Evolutionary conservation across 2,888 invertebrate species (phyloP).

Genomic region (Oscheius myriophilus): DNA sequence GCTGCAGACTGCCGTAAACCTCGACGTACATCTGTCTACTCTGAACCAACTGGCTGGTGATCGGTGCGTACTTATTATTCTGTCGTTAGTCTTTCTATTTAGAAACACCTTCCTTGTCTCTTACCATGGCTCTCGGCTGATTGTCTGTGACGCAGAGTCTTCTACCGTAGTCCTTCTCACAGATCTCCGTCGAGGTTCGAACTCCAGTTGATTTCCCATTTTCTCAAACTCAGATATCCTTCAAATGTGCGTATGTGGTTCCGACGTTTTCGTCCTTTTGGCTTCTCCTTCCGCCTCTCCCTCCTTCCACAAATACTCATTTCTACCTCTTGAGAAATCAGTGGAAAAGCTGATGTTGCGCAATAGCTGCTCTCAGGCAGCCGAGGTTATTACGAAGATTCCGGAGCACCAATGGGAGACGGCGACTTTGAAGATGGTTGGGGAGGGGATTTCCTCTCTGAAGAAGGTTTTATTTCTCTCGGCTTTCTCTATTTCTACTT

Average conservation of each 20-base stretch:
- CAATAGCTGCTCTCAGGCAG: constrained; percentile 15
- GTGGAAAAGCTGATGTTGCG: constrained; percentile 43
- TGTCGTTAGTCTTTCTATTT: background rate
- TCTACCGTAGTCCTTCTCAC: constrained; percentile 39
- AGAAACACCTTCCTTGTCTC: constrained; percentile 35
- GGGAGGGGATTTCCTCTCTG: background rate
- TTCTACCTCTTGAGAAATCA: constrained; percentile 38
- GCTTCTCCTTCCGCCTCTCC: constrained; percentile 32
- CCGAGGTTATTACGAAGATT: constrained; percentile 20
- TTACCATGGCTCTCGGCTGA: constrained; percentile 30
- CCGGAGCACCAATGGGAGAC: constrained; percentile 6
- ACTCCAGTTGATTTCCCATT: background rate
- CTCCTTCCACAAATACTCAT: constrained; percentile 46
- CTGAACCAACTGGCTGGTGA: constrained; percentile 1
- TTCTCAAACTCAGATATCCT: constrained; percentile 41
- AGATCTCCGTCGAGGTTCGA: constrained; percentile 14
- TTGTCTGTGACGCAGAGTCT: constrained; percentile 38
- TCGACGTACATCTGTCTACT: constrained; percentile 21
- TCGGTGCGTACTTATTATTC: too few species aligned
- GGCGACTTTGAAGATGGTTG: background rate
- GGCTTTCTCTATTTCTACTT: background rate
- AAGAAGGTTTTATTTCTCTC: background rate
- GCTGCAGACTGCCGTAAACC: constrained; percentile 23
- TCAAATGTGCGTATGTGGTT: constrained; percentile 41
- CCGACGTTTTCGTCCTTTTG: constrained; percentile 51